phyloP scores from a whole-genome alignment of 2,797 vertebrate species.

The Falco columbarius region DNA sequence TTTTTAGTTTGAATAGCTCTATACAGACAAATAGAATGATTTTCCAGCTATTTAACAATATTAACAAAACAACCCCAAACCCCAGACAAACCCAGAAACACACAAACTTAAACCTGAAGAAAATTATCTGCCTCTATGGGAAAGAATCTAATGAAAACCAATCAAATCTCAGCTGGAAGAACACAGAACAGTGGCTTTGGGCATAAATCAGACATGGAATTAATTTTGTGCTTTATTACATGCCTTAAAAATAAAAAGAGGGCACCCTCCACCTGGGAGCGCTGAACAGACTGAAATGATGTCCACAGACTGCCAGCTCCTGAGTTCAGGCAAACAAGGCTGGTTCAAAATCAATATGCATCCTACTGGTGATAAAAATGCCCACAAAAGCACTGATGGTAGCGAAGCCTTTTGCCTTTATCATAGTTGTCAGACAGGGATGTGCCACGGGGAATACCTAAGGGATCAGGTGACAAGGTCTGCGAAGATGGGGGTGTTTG shows the following conservation, averaged over 20 bases:
- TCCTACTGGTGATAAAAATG: neutral
- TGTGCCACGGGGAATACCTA: too few relatives aligned
- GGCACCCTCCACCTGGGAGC: conserved; percentile 15
- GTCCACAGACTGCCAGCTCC: neutral
- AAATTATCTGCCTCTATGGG: conserved; percentile 34
- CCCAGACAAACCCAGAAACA: neutral
- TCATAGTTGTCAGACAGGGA: rapidly evolving
- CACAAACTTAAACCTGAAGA: conserved; percentile 18
- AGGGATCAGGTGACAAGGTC: neutral
- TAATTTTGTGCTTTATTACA: conserved; percentile 65
- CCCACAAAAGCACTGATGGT: neutral
- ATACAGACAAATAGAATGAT: neutral
- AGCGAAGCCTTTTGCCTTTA: neutral
- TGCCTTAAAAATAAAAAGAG: conserved; percentile 59
- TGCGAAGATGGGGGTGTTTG: neutral
- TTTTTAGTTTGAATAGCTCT: neutral
- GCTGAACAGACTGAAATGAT: conserved; percentile 42
- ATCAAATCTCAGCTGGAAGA: conserved; percentile 60
- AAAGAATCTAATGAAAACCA: conserved; percentile 63
- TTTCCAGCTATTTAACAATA: conserved; percentile 5
- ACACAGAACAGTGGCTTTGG: conserved; percentile 49
- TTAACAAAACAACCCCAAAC: neutral
- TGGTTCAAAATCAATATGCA: neutral
- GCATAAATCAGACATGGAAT: conserved; percentile 66
- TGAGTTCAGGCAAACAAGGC: neutral